Conservation (phyloP, 2,113 vertebrate species). For the Nycticebus coucang region DNA sequence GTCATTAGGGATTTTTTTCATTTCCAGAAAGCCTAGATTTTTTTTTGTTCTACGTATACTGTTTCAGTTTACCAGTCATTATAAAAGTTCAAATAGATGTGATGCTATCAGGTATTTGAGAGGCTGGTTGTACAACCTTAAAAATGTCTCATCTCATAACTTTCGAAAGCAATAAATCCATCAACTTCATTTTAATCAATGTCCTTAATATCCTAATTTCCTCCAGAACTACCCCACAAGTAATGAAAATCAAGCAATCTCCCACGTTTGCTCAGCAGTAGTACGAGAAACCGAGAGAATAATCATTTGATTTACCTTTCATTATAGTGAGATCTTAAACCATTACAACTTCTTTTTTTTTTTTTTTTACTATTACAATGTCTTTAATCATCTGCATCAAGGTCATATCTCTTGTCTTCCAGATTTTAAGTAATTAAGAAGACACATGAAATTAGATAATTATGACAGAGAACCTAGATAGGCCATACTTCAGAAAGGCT, state of each 20-base stretch:
- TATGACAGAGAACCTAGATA: background rate
- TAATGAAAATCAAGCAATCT: slow-evolving; percentile 10
- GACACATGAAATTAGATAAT: slow-evolving; percentile 46
- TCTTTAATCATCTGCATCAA: slow-evolving; percentile 15
- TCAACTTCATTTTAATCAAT: slow-evolving; percentile 31
- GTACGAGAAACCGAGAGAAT: slow-evolving; percentile 29
- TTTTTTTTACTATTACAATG: background rate
- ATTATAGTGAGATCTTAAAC: slow-evolving; percentile 13
- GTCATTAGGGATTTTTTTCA: background rate
- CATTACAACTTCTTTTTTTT: background rate
- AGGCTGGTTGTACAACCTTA: background rate
- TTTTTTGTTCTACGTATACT: background rate
- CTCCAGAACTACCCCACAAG: background rate
- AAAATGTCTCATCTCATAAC: slow-evolving; percentile 32
- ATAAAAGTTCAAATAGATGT: slow-evolving; percentile 45
- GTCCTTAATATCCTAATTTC: background rate
- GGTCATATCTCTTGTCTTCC: background rate
- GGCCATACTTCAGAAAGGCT: slow-evolving; percentile 6
- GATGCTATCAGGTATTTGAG: slow-evolving; percentile 37
- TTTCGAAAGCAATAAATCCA: slow-evolving; percentile 38
- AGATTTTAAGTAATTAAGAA: slow-evolving; percentile 60
- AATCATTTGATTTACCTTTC: background rate
- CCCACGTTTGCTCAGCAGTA: background rate
- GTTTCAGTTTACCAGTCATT: background rate
- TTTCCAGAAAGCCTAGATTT: background rate